Percentiles rank a stretch among this genome's conserved stretches.
These are phyloP conservation scores for Synanthedon tipuliformis DNA, from an alignment of 2,888 invertebrate genomes.

Conservation along the genomic window DNA sequence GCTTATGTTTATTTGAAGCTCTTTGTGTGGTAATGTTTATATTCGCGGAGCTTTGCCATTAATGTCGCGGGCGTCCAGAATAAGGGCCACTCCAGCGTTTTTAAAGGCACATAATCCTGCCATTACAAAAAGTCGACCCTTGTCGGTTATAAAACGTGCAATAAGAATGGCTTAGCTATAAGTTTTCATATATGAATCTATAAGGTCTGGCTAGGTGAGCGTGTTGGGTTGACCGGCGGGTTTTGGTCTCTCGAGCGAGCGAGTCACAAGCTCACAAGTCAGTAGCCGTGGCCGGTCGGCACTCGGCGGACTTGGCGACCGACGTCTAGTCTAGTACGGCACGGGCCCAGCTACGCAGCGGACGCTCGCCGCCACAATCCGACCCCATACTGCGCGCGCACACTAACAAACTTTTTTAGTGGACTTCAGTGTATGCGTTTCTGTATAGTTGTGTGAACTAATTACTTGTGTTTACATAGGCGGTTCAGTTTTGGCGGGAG, in stretches of 20 bases:
- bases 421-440: slow-evolving; percentile 6
- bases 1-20: not conserved
- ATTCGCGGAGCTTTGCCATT: not conserved
- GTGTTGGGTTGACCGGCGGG: slow-evolving; percentile 13
- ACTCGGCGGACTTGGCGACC: slow-evolving; percentile 9
- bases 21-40: slow-evolving; percentile 1
- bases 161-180: slow-evolving; percentile 29
- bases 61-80: not conserved
- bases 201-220: not conserved
- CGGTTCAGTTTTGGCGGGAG: slow-evolving; percentile 36
- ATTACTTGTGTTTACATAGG: slow-evolving; percentile 9
- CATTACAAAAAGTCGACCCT: slow-evolving; percentile 43
- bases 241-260: slow-evolving; percentile 7
- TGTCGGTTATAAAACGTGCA: slow-evolving; percentile 40
- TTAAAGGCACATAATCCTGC: slow-evolving; percentile 35
- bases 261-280: slow-evolving; percentile 23
- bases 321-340: slow-evolving; percentile 42
- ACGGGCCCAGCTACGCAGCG: slow-evolving; percentile 45
- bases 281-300: slow-evolving; percentile 37
- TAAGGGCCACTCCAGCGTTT: slow-evolving; percentile 32
- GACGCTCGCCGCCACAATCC: slow-evolving; percentile 35
- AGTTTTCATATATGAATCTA: slow-evolving; percentile 7
- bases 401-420: slow-evolving; percentile 23
- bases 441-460: slow-evolving; percentile 4
- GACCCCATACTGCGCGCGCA: slow-evolving; percentile 30